Conservation (phyloP, 2,797 vertebrate genomes). For the Huso huso region DNA sequence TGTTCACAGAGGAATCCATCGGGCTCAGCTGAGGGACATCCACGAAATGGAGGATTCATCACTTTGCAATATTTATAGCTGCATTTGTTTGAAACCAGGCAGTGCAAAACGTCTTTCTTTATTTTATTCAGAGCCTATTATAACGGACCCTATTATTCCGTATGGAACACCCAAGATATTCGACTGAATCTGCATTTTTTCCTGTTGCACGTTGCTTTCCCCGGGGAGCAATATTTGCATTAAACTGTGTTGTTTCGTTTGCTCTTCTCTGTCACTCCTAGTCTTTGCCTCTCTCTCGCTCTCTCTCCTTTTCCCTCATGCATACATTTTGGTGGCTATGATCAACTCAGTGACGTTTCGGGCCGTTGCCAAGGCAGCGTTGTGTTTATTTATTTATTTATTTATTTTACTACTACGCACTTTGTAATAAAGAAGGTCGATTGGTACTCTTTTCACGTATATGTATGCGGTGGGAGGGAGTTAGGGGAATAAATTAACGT, state of each 20-base stretch:
- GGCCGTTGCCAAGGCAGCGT: slow-evolving; percentile 36
- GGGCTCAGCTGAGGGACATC: slow-evolving; percentile 30
- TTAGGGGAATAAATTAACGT: not conserved
- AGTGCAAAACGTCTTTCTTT: slow-evolving; percentile 6
- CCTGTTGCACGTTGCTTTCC: not conserved
- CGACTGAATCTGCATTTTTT: not conserved
- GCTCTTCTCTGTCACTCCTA: slow-evolving; percentile 2
- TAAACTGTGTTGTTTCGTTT: slow-evolving; percentile 7
- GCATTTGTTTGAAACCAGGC: slow-evolving; percentile 8
- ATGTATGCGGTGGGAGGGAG: not conserved
- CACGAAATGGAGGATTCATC: slow-evolving; percentile 38
- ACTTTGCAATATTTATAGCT: slow-evolving; percentile 21
- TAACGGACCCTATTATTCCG: not conserved
- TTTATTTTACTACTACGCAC: slow-evolving; percentile 26
- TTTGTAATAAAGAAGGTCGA: slow-evolving; percentile 7
- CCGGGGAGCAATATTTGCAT: slow-evolving; percentile 12
- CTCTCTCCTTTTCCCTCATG: slow-evolving; percentile 1
- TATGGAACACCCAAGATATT: not conserved
- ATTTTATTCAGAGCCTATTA: not conserved
- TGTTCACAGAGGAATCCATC: slow-evolving; percentile 51
- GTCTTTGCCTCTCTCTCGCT: slow-evolving; percentile 3
- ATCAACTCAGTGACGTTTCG: slow-evolving; percentile 29
- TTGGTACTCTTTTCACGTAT: slow-evolving; percentile 1
- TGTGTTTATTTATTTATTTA: slow-evolving; percentile 7
- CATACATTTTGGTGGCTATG: slow-evolving; percentile 17